Evolutionary conservation across 2,888 invertebrate genomes (phyloP).

Genomic region (Chymomyza procnemis): DNA sequence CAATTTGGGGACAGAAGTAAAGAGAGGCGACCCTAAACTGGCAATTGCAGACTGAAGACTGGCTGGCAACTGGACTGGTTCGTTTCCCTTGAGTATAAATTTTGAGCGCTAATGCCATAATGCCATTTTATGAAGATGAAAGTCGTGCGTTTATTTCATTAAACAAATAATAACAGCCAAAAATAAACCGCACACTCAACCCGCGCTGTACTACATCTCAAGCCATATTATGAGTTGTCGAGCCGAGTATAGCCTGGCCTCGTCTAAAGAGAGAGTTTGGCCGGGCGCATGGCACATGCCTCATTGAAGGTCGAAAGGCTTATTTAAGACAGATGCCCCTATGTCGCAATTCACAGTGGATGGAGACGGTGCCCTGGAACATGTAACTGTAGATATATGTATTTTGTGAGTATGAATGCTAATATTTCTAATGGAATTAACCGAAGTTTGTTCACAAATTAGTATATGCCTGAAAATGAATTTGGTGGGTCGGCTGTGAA

Average conservation of each 20-base stretch:
- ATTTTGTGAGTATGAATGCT: constrained; percentile 23
- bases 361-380: not conserved
- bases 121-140: constrained; percentile 73
- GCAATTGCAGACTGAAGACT: not conserved
- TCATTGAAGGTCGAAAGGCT: constrained; percentile 72
- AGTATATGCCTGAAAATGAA: constrained; percentile 72
- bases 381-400: not conserved
- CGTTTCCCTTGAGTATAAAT: constrained; percentile 48
- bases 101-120: constrained; percentile 67
- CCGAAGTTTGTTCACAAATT: constrained; percentile 73
- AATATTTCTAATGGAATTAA: constrained; percentile 67
- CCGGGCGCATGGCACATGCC: constrained; percentile 56
- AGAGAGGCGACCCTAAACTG: no score
- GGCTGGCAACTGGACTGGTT: not conserved
- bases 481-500: constrained; percentile 20
- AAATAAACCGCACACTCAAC: constrained; percentile 58
- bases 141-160: constrained; percentile 74
- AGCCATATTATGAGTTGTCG: constrained; percentile 50
- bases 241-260: constrained; percentile 4
- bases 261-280: not conserved
- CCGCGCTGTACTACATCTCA: not conserved
- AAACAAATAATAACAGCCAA: constrained; percentile 70
- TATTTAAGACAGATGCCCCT: constrained; percentile 32
- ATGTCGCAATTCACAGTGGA: constrained; percentile 42
- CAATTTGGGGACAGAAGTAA: not conserved